A percentile compares a stretch with the other conserved stretches of the same genome.
Evolutionary conservation across 1,140 invertebrate genomes (phyloP).

Genomic region (Thereuonema tuberculata): DNA sequence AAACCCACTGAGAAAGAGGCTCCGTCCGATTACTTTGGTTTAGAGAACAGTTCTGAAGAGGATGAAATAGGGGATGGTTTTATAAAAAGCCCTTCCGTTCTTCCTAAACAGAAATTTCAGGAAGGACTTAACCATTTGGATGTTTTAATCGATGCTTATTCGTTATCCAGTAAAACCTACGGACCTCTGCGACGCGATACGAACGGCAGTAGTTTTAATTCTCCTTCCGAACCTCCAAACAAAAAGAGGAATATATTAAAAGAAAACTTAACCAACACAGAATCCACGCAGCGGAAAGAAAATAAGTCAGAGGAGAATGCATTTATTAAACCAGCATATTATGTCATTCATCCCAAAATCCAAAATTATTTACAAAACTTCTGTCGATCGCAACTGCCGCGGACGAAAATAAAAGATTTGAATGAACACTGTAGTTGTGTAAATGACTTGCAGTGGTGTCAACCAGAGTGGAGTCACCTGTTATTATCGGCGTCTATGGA

Average conservation of each 20-base stretch:
- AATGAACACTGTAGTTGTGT: background rate
- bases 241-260: background rate
- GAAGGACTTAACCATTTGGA: no score
- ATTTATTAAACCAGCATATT: background rate
- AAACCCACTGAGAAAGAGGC: no score
- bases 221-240: background rate
- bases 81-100: no score
- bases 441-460: background rate
- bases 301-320: no score
- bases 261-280: background rate
- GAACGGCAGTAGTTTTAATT: background rate
- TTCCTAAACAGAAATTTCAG: no score
- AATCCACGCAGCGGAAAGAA: background rate
- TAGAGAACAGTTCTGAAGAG: no score
- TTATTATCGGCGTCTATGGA: conserved; percentile 28
- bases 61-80: no score
- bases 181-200: no score
- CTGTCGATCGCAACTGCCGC: background rate
- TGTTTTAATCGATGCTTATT: no score
- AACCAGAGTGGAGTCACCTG: conserved; percentile 17
- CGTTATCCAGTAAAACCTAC: no score
- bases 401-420: background rate
- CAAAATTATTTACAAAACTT: background rate
- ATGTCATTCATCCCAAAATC: background rate
- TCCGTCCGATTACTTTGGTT: no score